Conservation (phyloP, 2,113 vertebrate genomes). For the Platysteira castanea region DNA sequence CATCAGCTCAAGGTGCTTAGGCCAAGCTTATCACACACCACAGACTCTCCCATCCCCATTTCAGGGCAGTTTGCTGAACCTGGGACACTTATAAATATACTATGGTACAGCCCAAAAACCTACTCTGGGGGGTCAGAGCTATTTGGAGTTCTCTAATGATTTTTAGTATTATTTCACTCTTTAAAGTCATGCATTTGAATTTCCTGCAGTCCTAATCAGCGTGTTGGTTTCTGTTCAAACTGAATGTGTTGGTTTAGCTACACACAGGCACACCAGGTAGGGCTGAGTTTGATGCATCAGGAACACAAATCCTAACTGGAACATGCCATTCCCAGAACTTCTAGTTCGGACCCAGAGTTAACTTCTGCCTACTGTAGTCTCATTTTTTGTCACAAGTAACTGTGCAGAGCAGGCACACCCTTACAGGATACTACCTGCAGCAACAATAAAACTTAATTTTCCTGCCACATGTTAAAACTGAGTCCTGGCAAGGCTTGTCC, state of each 20-base stretch:
- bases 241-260: not conserved
- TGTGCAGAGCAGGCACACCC: not conserved
- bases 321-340: not conserved
- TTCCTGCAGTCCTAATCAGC: not conserved
- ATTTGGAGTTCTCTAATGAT: not conserved
- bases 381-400: not conserved
- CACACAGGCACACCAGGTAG: not conserved
- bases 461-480: not conserved
- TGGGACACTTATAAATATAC: not conserved
- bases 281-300: not conserved
- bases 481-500: not conserved
- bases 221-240: not conserved
- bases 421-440: not conserved
- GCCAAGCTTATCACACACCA: not conserved
- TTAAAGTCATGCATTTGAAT: not conserved
- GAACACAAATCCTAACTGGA: not conserved
- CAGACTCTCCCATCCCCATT: not conserved
- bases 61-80: not conserved
- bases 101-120: not conserved
- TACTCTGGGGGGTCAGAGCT: not conserved
- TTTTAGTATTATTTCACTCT: not conserved
- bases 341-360: not conserved
- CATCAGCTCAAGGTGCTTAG: fast-evolving
- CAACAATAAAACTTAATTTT: not conserved
- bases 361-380: not conserved